Evolutionary conservation across 1,140 invertebrate species (phyloP).

Genomic region (Helicoverpa armigera): DNA sequence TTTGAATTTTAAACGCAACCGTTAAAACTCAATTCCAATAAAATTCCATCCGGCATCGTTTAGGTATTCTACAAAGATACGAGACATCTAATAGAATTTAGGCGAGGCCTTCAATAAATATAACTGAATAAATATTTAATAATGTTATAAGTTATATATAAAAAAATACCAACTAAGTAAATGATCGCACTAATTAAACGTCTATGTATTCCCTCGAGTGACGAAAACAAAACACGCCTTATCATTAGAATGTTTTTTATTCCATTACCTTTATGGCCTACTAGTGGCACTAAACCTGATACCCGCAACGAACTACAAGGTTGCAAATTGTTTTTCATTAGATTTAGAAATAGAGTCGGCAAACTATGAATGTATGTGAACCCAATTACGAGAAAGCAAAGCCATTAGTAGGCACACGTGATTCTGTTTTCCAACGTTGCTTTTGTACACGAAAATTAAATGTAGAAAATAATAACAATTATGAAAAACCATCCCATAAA

Average conservation of each 20-base stretch:
- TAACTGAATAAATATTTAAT: neutral
- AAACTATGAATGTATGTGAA: constrained; percentile 11
- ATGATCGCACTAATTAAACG: constrained; percentile 17
- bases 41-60: neutral
- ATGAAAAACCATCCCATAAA: neutral
- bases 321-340: constrained; percentile 24
- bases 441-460: constrained; percentile 8
- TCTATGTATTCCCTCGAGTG: constrained; percentile 13
- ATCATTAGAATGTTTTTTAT: neutral
- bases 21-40: neutral
- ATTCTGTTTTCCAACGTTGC: constrained; percentile 1
- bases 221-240: constrained; percentile 3
- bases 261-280: neutral
- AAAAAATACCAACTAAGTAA: neutral
- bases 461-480: no score
- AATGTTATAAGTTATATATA: neutral
- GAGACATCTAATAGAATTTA: constrained; percentile 7
- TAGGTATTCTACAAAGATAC: neutral
- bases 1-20: neutral
- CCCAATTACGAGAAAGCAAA: constrained; percentile 32
- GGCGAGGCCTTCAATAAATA: constrained; percentile 1
- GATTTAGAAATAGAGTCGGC: constrained; percentile 2
- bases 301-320: neutral
- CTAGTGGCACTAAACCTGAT: neutral
- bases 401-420: constrained; percentile 22